Percentiles rank a stretch among this genome's conserved stretches.
Evolutionary conservation across 30 jellyfish, hydroid and myxozoan genomes (phyloP).

Genomic region (Hydractinia echinata): DNA sequence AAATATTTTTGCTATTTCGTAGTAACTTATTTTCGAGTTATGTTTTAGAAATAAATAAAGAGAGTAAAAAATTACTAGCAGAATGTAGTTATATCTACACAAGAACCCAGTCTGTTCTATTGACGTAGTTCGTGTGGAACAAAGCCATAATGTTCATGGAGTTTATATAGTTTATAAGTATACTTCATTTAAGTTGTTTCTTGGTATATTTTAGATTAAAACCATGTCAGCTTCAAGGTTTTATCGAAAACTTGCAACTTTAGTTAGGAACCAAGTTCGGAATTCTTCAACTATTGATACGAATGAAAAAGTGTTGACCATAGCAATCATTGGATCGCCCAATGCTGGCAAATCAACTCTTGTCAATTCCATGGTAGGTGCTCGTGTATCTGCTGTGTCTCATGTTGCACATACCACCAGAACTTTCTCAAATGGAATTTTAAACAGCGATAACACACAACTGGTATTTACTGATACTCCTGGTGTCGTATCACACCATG

Average conservation of each 20-base stretch:
- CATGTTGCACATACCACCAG: slow-evolving; percentile 82
- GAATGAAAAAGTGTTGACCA: slow-evolving; percentile 38
- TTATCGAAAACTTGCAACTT: not conserved
- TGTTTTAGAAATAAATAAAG: too few species aligned
- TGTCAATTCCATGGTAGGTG: slow-evolving; percentile 61
- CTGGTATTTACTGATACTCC: slow-evolving; percentile 86
- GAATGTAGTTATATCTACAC: too few species aligned
- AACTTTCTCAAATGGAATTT: slow-evolving; percentile 50
- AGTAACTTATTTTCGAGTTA: too few species aligned
- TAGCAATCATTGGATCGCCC: slow-evolving; percentile 84
- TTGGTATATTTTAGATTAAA: too few species aligned
- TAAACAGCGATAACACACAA: slow-evolving; percentile 54
- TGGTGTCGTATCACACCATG: slow-evolving; percentile 75
- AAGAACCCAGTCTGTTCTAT: too few species aligned
- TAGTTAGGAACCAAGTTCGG: not conserved
- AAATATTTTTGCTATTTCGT: too few species aligned
- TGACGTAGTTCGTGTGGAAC: too few species aligned
- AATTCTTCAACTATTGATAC: not conserved
- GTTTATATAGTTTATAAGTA: too few species aligned
- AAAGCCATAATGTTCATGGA: too few species aligned
- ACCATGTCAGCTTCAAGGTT: too few species aligned
- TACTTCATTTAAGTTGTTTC: too few species aligned
- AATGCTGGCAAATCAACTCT: slow-evolving; percentile 95
- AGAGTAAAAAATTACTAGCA: too few species aligned
- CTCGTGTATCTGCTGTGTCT: slow-evolving; percentile 66